These are phyloP conservation scores for Gryllus longicercus DNA, from an alignment of 2,888 invertebrate species.

Conservation along the genomic window DNA sequence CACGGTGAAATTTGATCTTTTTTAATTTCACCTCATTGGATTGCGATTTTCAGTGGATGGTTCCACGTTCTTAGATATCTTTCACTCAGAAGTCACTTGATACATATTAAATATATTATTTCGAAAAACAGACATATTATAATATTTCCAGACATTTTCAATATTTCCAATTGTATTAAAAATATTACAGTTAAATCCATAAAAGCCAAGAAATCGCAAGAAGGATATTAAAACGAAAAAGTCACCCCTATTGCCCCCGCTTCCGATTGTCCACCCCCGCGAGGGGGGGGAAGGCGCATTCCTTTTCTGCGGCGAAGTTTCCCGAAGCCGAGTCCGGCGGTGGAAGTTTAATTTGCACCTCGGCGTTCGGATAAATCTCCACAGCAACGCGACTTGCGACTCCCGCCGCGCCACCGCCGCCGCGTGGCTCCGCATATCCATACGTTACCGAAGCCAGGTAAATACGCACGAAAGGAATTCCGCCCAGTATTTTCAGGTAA, in stretches of 20 bases:
- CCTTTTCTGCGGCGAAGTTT: neutral
- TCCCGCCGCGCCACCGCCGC: neutral
- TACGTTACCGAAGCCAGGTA: slow-evolving; percentile 17
- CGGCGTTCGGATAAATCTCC: slow-evolving; percentile 17
- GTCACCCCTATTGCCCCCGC: neutral
- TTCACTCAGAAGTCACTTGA: too few relatives aligned
- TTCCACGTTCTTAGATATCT: too few relatives aligned
- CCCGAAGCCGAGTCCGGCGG: neutral
- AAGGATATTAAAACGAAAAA: neutral
- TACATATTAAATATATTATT: too few relatives aligned
- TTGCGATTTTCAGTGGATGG: too few relatives aligned
- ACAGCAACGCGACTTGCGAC: neutral
- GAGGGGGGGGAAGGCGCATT: neutral
- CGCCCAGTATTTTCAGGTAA: slow-evolving; percentile 1
- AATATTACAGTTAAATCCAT: too few relatives aligned
- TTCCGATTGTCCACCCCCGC: neutral
- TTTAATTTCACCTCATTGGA: too few relatives aligned
- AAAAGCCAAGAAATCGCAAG: too few relatives aligned
- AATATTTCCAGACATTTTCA: too few relatives aligned
- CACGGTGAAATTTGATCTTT: too few relatives aligned
- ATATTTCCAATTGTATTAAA: too few relatives aligned
- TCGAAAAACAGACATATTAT: too few relatives aligned
- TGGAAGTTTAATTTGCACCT: neutral
- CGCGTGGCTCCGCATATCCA: neutral
- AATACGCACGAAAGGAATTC: neutral